Evolutionary conservation across 2,797 vertebrate genomes (phyloP).

Genomic region (Pantherophis alleghaniensis): DNA sequence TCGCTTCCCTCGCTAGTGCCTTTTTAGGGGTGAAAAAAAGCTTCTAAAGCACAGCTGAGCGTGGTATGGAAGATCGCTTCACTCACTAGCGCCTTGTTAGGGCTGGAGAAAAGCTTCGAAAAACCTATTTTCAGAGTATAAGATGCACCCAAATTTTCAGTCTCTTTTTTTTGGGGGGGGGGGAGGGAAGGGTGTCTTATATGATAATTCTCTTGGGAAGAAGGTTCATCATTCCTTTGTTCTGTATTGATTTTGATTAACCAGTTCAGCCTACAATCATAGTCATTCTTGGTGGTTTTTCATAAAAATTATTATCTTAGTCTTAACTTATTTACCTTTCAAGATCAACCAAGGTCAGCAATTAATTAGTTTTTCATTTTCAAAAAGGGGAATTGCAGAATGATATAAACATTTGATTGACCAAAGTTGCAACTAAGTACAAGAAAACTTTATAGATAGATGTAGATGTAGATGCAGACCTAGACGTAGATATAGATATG

Average conservation of each 20-base stretch:
- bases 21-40: no score
- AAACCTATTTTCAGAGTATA: no score
- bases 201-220: not conserved
- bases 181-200: no score
- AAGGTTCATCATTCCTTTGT: not conserved
- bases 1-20: no score
- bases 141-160: no score
- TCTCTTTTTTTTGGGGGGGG: no score
- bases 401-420: not conserved
- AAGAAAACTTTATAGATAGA: not conserved
- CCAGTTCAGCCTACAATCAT: not conserved
- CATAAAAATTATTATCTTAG: not conserved
- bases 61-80: no score
- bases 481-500: not conserved
- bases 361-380: not conserved
- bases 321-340: not conserved
- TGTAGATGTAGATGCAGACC: not conserved
- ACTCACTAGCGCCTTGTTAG: no score
- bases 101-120: no score
- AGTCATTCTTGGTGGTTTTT: not conserved
- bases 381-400: not conserved
- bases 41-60: no score
- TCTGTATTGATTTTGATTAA: not conserved
- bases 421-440: not conserved
- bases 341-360: not conserved